Conservation (phyloP, 2,888 invertebrate genomes). For the Pseudanteris insignis region DNA sequence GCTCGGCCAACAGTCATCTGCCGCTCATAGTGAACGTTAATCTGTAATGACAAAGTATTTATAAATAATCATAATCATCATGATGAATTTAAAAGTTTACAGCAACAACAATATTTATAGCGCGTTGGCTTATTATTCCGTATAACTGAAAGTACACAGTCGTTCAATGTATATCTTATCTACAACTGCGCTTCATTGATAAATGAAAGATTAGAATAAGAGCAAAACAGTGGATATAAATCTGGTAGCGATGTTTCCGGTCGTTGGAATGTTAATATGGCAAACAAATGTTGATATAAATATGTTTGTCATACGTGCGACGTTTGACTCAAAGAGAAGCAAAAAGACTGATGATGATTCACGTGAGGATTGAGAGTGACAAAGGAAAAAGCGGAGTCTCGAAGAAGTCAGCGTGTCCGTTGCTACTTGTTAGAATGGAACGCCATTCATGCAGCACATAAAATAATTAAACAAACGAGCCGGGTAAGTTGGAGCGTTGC, state of each 20-base stretch:
- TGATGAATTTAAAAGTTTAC: too few species aligned
- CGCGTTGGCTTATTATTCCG: too few species aligned
- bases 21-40: conserved; percentile 58
- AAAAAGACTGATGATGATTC: conserved; percentile 7
- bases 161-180: conserved; percentile 5
- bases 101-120: too few species aligned
- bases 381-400: conserved; percentile 1
- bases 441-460: background rate
- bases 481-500: background rate
- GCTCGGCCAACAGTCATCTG: conserved; percentile 66
- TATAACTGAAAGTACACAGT: too few species aligned
- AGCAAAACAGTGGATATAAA: conserved; percentile 3
- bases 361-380: conserved; percentile 1
- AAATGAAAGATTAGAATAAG: conserved; percentile 2
- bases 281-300: conserved; percentile 3
- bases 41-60: conserved; percentile 46
- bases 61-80: background rate
- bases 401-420: background rate
- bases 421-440: background rate
- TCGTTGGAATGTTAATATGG: conserved; percentile 1
- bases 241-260: conserved; percentile 1
- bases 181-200: conserved; percentile 4
- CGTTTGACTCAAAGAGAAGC: background rate
- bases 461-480: conserved; percentile 7
- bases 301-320: conserved; percentile 9